A percentile compares a stretch with the other conserved stretches of the same genome.
Conservation (phyloP, 2,888 invertebrate species). For the Caenorhabditis sinica region DNA sequence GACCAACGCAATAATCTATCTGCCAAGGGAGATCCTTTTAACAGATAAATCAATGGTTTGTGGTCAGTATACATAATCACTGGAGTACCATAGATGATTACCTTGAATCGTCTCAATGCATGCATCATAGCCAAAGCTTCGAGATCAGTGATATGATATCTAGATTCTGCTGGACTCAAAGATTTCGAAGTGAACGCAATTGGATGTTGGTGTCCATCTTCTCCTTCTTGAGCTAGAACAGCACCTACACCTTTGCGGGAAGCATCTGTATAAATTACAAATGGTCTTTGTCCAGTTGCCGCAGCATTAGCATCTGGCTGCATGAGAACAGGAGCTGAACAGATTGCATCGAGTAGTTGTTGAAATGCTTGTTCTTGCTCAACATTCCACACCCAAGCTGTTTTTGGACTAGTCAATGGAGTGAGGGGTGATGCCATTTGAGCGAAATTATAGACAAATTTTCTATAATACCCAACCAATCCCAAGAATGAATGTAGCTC, state of each 20-base stretch:
- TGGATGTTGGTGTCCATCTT: not conserved
- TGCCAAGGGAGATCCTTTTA: not conserved
- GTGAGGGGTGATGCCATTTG: not conserved
- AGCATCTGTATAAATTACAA: constrained; percentile 1
- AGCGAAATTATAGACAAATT: not conserved
- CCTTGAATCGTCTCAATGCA: constrained; percentile 4
- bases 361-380: not conserved
- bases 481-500: constrained; percentile 11
- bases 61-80: constrained; percentile 2
- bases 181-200: not conserved
- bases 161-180: not conserved
- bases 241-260: not conserved
- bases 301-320: not conserved
- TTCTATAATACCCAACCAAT: not conserved
- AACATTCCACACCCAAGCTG: not conserved
- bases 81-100: not conserved
- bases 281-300: not conserved
- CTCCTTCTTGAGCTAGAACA: not conserved
- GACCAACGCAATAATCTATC: constrained; percentile 18
- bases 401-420: not conserved
- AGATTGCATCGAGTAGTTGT: not conserved
- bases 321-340: not conserved
- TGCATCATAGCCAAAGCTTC: constrained; percentile 4
- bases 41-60: not conserved
- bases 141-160: not conserved